Evolutionary conservation across 2,888 invertebrate species (phyloP).

Genomic region (Girardia tigrina): DNA sequence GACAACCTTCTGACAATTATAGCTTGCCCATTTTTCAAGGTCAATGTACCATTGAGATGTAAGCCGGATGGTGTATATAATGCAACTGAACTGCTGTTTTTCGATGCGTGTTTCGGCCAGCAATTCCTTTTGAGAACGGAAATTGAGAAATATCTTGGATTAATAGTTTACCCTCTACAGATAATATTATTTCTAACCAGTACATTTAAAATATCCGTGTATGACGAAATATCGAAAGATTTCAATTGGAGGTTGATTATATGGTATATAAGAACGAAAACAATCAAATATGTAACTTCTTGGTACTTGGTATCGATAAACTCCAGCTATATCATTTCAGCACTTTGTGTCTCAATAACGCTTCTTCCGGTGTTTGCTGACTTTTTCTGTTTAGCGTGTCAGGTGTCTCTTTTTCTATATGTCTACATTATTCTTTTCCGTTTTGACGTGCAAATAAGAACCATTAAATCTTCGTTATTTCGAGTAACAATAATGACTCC

Average conservation of each 20-base stretch:
- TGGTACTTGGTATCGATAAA: background rate
- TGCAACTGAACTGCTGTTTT: background rate
- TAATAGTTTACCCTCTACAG: background rate
- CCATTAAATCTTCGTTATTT: slow-evolving; percentile 1
- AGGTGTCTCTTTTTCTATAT: background rate
- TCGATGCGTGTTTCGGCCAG: background rate
- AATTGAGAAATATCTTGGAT: slow-evolving; percentile 10
- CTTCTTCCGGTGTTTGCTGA: background rate
- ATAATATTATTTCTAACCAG: background rate
- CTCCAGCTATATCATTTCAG: background rate
- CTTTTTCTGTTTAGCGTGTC: background rate
- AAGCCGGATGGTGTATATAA: background rate
- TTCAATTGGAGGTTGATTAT: background rate
- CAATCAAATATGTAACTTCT: background rate
- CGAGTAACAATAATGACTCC: background rate
- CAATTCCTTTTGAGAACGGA: background rate
- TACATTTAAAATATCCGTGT: background rate
- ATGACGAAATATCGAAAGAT: background rate
- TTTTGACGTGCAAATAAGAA: background rate
- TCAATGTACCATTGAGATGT: background rate
- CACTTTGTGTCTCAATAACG: background rate
- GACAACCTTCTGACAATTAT: background rate
- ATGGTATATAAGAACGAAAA: background rate
- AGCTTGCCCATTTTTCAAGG: background rate
- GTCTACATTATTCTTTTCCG: background rate